Evolutionary conservation across 2,113 vertebrate species (phyloP).

Genomic region (Lasiurus cinereus): DNA sequence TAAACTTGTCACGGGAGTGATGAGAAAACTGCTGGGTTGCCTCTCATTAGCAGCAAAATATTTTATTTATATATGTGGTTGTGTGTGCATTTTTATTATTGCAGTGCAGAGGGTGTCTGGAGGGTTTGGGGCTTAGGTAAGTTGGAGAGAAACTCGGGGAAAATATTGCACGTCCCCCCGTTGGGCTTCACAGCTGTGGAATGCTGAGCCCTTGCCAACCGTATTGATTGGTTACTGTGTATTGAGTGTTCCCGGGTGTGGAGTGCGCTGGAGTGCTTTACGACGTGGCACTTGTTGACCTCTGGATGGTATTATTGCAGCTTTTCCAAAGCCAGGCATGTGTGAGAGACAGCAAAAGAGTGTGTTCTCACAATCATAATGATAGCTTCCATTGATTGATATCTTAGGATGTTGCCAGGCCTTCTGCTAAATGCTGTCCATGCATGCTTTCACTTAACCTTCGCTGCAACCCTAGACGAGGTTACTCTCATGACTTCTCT

Average conservation of each 20-base stretch:
- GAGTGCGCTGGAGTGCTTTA: background rate
- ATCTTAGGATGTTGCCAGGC: background rate
- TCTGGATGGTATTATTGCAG: background rate
- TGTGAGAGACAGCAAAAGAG: background rate
- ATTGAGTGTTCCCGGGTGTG: background rate
- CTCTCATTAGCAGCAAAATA: slow-evolving; percentile 74
- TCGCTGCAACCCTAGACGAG: background rate
- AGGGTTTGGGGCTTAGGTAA: background rate
- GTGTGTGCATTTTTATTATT: background rate
- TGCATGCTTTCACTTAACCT: background rate
- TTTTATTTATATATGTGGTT: slow-evolving; percentile 66
- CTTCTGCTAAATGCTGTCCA: background rate
- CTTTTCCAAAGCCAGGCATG: background rate
- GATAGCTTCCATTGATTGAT: background rate
- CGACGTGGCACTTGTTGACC: background rate
- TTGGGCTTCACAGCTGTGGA: background rate
- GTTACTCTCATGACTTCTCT: background rate
- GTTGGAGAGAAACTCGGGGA: background rate
- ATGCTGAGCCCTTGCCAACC: background rate
- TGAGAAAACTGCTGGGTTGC: slow-evolving; percentile 75
- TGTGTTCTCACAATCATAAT: background rate
- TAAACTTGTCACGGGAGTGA: slow-evolving; percentile 78
- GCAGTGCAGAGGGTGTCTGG: fast-evolving
- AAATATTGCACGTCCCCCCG: slow-evolving; percentile 19
- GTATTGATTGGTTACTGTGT: slow-evolving; percentile 33